Conservation (phyloP, 1,140 invertebrate species). For the Procambarus virginalis region DNA sequence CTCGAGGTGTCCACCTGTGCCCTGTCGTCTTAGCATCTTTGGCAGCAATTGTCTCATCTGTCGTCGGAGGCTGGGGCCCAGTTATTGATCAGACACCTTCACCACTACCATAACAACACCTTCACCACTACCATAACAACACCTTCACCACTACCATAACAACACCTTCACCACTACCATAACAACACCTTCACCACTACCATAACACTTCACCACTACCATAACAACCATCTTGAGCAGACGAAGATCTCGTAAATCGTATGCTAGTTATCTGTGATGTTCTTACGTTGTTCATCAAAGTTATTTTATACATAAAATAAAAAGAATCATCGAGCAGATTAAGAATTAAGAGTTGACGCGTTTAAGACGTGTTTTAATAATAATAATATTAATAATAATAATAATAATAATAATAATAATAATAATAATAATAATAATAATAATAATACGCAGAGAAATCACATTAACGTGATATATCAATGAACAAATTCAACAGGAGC, state of each 20-base stretch:
- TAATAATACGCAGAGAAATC: too few species aligned
- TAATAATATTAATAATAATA: too few species aligned
- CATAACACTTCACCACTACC: neutral
- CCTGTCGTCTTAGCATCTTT: neutral
- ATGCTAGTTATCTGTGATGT: too few species aligned
- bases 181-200: neutral
- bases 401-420: too few species aligned
- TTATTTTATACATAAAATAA: too few species aligned
- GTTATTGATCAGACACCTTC: neutral
- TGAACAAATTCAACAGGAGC: too few species aligned
- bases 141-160: neutral
- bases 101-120: neutral
- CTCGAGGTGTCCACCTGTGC: neutral
- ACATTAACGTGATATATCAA: too few species aligned
- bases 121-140: neutral
- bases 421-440: too few species aligned
- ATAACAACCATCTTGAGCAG: neutral
- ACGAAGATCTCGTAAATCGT: too few species aligned
- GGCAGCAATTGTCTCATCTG: neutral
- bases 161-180: neutral
- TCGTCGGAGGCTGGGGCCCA: neutral
- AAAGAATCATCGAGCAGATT: neutral
- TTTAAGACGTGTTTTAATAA: too few species aligned
- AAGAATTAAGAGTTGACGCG: neutral
- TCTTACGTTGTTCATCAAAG: too few species aligned